phyloP scores from a whole-genome alignment of 2,797 vertebrate species.

The Falco novaeseelandiae region DNA sequence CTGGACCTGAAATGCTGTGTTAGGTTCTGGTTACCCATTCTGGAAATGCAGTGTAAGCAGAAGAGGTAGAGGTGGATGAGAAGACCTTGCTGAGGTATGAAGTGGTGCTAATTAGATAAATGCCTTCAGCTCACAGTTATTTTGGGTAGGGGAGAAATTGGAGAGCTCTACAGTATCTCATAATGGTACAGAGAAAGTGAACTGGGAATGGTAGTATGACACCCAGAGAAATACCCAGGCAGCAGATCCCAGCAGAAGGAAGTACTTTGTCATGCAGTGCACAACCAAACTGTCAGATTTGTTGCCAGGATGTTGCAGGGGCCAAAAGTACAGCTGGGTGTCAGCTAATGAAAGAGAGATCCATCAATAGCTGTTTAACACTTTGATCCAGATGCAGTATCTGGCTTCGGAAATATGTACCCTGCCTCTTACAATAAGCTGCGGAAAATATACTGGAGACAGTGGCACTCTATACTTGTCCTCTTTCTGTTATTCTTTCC shows the following conservation, averaged over 20 bases:
- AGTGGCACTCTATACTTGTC: background rate
- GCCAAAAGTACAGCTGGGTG: conserved; percentile 12
- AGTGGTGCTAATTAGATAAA: background rate
- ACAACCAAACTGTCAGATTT: background rate
- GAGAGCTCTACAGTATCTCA: background rate
- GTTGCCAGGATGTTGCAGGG: background rate
- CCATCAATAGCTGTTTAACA: conserved; percentile 20
- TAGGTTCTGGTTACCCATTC: background rate
- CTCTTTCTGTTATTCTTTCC: background rate
- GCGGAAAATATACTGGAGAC: background rate
- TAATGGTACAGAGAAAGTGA: background rate
- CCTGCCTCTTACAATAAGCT: background rate
- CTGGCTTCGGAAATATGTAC: background rate
- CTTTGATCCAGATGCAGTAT: conserved; percentile 2
- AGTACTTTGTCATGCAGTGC: background rate
- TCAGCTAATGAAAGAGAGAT: background rate
- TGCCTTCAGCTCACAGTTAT: background rate
- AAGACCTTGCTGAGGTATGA: background rate
- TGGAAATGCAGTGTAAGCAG: background rate
- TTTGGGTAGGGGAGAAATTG: background rate
- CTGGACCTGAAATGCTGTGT: background rate
- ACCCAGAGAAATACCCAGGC: background rate
- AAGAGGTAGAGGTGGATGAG: background rate
- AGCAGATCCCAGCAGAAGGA: background rate
- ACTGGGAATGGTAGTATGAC: background rate